These are phyloP conservation scores for Myotis findleyi DNA, from an alignment of 2,797 vertebrate genomes.

Conservation along the genomic window DNA sequence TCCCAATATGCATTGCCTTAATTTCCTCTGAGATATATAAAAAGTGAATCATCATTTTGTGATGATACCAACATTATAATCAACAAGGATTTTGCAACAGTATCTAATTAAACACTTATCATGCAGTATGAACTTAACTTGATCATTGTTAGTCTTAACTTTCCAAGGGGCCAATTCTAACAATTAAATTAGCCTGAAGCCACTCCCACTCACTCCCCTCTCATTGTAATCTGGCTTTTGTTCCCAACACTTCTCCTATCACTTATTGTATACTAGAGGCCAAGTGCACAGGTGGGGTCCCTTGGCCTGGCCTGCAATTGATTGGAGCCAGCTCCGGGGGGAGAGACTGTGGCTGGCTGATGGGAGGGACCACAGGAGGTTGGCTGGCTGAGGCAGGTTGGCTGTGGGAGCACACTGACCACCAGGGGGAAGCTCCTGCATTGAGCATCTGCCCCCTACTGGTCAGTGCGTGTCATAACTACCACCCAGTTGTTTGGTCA, in stretches of 20 bases:
- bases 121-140: constrained; percentile 84
- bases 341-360: no score
- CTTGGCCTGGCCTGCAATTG: no score
- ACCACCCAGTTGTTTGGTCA: no score
- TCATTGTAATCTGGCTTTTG: neutral
- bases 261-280: neutral
- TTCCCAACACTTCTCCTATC: neutral
- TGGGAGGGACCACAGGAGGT: no score
- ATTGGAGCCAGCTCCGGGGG: no score
- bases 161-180: constrained; percentile 76
- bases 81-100: constrained; percentile 84
- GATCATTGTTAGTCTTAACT: constrained; percentile 81
- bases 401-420: no score
- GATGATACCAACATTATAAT: constrained; percentile 80
- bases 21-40: constrained; percentile 65
- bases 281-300: no score
- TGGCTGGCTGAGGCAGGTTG: no score
- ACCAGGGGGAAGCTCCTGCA: no score
- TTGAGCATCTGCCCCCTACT: no score
- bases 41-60: constrained; percentile 74
- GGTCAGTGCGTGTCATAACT: no score
- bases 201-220: neutral
- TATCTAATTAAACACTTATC: constrained; percentile 84
- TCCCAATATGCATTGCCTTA: constrained; percentile 22
- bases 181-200: constrained; percentile 76